A percentile compares a stretch with the other conserved stretches of the same genome.
These are phyloP conservation scores for Vidua chalybeata DNA, from an alignment of 2,113 vertebrate genomes.

Conservation along the genomic window DNA sequence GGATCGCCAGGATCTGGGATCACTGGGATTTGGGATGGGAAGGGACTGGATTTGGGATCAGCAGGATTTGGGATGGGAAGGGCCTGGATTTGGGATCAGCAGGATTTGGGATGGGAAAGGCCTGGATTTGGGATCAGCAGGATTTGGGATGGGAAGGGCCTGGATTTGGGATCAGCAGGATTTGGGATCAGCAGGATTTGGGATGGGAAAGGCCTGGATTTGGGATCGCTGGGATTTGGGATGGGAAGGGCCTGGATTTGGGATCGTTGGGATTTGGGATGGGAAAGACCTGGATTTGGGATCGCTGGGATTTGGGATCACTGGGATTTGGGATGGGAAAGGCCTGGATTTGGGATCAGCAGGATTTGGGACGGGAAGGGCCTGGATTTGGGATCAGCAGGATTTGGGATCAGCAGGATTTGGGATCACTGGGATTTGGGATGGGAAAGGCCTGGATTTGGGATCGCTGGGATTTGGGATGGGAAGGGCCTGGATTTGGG, in stretches of 20 bases:
- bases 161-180: neutral
- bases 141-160: neutral
- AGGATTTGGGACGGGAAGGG: neutral
- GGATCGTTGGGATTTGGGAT: too few species aligned
- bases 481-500: too few species aligned
- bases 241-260: rapidly evolving
- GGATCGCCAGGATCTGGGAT: neutral
- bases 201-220: neutral
- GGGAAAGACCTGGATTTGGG: too few species aligned
- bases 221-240: rapidly evolving
- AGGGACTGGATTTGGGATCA: rapidly evolving
- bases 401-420: neutral
- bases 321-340: neutral
- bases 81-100: too few species aligned
- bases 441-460: rapidly evolving
- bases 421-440: neutral
- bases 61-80: too few species aligned
- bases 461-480: too few species aligned
- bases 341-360: neutral
- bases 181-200: neutral
- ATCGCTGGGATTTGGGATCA: neutral
- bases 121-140: neutral
- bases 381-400: too few species aligned
- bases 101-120: too few species aligned
- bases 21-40: too few species aligned